These are phyloP conservation scores for Phortica variegata DNA, from an alignment of 1,140 invertebrate species.

Conservation along the genomic window DNA sequence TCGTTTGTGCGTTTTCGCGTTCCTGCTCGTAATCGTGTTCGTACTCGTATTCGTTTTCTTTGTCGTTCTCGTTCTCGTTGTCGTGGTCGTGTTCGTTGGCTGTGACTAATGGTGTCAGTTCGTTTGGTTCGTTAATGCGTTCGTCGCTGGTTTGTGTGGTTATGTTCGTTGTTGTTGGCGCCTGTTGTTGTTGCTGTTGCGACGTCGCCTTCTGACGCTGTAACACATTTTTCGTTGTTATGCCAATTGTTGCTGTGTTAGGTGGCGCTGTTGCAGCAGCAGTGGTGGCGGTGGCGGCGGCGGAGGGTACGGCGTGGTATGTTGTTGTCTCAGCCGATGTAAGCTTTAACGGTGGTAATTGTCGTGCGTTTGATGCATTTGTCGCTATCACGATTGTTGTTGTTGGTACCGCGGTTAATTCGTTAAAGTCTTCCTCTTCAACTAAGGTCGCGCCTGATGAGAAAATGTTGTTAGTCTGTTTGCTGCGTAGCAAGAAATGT, in stretches of 20 bases:
- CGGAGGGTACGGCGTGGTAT: too few relatives aligned
- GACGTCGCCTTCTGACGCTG: constrained; percentile 42
- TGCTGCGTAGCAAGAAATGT: constrained; percentile 43
- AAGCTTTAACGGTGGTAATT: constrained; percentile 14
- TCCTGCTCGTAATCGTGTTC: constrained; percentile 3
- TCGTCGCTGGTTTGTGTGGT: constrained; percentile 13
- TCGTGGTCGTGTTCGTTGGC: constrained; percentile 25
- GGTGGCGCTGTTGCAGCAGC: constrained; percentile 4
- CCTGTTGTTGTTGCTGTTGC: constrained; percentile 19
- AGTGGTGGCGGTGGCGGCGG: constrained; percentile 4
- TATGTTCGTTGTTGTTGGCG: background rate
- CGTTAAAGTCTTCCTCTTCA: constrained; percentile 52
- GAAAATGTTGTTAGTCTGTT: constrained; percentile 55
- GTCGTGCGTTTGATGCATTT: constrained; percentile 16
- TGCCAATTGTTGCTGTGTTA: constrained; percentile 5
- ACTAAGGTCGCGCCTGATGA: constrained; percentile 54
- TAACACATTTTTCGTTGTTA: constrained; percentile 31
- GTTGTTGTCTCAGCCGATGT: constrained; percentile 1
- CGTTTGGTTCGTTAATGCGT: constrained; percentile 26
- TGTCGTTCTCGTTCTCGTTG: constrained; percentile 1
- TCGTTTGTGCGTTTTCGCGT: background rate
- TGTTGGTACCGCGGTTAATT: constrained; percentile 25
- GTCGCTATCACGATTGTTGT: constrained; percentile 27
- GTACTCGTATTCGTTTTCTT: constrained; percentile 19
- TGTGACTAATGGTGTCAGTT: constrained; percentile 32